These are phyloP conservation scores for Podarcis siculus DNA, from an alignment of 2,797 vertebrate species.

Conservation along the genomic window DNA sequence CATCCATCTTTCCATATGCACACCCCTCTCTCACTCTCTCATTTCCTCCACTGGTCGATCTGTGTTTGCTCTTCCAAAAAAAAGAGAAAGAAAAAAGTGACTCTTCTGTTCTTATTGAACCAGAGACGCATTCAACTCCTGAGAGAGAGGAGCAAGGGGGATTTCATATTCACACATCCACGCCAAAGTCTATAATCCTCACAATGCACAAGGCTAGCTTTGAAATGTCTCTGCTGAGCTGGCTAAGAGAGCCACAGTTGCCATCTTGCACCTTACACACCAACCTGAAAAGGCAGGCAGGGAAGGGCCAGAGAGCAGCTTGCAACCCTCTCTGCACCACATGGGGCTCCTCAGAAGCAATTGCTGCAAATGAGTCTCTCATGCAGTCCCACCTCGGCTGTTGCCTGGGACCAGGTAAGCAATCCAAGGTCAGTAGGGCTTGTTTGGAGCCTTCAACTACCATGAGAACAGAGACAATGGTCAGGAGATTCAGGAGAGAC, in stretches of 20 bases:
- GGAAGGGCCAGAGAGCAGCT: background rate
- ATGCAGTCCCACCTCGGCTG: background rate
- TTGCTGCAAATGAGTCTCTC: background rate
- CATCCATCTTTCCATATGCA: background rate
- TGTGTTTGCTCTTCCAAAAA: background rate
- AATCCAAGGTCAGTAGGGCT: background rate
- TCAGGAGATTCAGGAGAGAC: background rate
- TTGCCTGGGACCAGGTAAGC: background rate
- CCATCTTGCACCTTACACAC: background rate
- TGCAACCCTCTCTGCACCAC: background rate
- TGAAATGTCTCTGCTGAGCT: background rate
- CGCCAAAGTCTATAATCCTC: slow-evolving; percentile 14
- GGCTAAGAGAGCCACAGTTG: slow-evolving; percentile 14
- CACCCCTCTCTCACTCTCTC: background rate
- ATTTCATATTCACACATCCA: background rate
- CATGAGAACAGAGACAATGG: background rate
- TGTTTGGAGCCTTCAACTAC: slow-evolving; percentile 9
- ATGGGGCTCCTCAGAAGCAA: background rate
- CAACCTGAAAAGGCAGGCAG: background rate
- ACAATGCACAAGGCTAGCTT: slow-evolving; percentile 6
- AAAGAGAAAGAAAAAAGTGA: background rate
- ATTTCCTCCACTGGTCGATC: background rate
- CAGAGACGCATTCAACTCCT: background rate
- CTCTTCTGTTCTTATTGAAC: background rate
- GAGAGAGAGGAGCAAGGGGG: background rate